Base-by-base conservation (phyloP, 2,797 vertebrate species). In the Chloroceryle inda region DNA sequence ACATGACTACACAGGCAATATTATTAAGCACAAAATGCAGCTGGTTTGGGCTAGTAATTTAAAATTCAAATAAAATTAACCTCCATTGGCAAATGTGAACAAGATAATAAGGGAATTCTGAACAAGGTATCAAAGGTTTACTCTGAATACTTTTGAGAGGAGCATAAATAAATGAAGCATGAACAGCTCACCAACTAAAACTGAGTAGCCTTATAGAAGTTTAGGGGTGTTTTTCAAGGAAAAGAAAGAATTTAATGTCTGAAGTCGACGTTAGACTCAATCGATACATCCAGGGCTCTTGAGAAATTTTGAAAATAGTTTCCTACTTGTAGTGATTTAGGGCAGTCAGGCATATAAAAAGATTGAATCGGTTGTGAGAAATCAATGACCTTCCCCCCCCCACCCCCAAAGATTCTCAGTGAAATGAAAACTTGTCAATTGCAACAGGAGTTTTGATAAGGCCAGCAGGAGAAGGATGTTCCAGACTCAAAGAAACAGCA, bases 291-390 rank as follows among this genome's bases (percentile, higher is more conserved):
- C 86, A 92, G 81, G 89, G 86, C 94, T 96, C 96, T 94, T 81
- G 94, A 96, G 96, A 97, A 96, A 96, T 96, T 96, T 94, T 97
- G 92, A 96, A 94, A 97, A 94, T 95, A 93, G 87, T 94, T 96
- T 97, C 92, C 91, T 96, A 69, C 94, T 95, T 96, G 95, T 88
- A 96, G 96, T 96, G 96, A 97, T 97, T 96, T 97, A 97, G 93
- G 85, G 95, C 94, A 92, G 94, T 91, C 93, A 95, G 86, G 93
- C 96, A 95, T 94, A 91, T 92, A 86, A 96, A 94, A 95, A 97
- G 88, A 94, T 92, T 75, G 88, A 96, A 96, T 92, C 11, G 3
- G 91, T 83, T 93, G 94, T 89, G 93, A 89, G 92, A 95, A 96
- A 95, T 96, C 94, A 95, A 92, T 96, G 92, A 71, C 42, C 75